phyloP scores from a whole-genome alignment of 2,113 vertebrate species.

The Poeciliopsis prolifica region DNA sequence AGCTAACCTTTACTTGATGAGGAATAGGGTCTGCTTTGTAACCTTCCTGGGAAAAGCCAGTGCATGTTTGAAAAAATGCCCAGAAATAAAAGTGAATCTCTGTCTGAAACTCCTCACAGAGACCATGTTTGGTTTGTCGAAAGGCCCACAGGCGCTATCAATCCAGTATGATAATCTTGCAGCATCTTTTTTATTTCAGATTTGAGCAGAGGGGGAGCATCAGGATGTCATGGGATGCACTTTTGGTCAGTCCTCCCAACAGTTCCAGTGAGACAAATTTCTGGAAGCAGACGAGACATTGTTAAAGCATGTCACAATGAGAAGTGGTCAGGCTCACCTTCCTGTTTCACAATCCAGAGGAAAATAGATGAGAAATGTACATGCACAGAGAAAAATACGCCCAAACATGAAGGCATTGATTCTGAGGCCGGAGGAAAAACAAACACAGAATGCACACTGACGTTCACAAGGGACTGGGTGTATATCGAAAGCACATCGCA shows the following conservation, averaged over 20 bases:
- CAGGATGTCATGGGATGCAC: slow-evolving; percentile 22
- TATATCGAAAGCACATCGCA: slow-evolving; percentile 59
- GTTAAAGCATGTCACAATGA: slow-evolving; percentile 46
- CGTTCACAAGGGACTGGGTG: slow-evolving; percentile 45
- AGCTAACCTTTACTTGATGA: slow-evolving; percentile 44
- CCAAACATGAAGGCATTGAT: slow-evolving; percentile 26
- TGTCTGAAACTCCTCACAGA: slow-evolving; percentile 42
- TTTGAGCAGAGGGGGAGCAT: slow-evolving; percentile 22
- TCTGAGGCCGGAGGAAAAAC: slow-evolving; percentile 35
- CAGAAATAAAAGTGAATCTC: slow-evolving; percentile 49
- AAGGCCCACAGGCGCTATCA: slow-evolving; percentile 60
- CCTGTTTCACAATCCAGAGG: slow-evolving; percentile 56
- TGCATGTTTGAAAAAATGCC: slow-evolving; percentile 55
- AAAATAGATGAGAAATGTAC: slow-evolving; percentile 41
- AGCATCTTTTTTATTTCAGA: slow-evolving; percentile 60
- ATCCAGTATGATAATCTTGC: slow-evolving; percentile 63
- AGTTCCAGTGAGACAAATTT: slow-evolving; percentile 51
- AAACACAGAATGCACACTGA: slow-evolving; percentile 32
- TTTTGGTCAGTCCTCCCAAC: slow-evolving; percentile 41
- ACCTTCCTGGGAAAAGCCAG: slow-evolving; percentile 33
- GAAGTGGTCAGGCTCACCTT: slow-evolving; percentile 51
- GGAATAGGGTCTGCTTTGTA: slow-evolving; percentile 39
- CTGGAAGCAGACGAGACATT: slow-evolving; percentile 60
- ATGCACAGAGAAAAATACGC: slow-evolving; percentile 34
- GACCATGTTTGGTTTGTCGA: slow-evolving; percentile 58